Base-by-base conservation (phyloP, 2,888 invertebrate genomes). In the Drosophila sordidula region DNA sequence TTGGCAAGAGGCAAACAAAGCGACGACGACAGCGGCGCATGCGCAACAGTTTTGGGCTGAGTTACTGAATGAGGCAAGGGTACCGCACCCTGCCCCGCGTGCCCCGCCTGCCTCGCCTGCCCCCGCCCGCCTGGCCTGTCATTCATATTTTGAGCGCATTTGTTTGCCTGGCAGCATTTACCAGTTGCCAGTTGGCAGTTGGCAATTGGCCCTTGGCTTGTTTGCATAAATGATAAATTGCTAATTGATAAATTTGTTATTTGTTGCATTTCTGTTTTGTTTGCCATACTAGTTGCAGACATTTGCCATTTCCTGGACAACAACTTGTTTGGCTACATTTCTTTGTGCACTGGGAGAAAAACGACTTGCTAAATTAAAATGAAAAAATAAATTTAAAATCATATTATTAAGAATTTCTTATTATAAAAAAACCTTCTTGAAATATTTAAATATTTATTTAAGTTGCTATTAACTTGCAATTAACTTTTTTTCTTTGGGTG, bases 141-240 rank as follows among this genome's bases (percentile, higher is more conserved):
- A 66, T 49, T 45, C 63, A 51, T 29, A 63, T 52, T 65, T 55
- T 63, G 74, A 70, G 69, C 65, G 56, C 74, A 74, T 73, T 69
- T 73, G 74, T 74, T 59, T 73, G 73, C 41, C 50, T 34, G 39
- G 44, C 73, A 42, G 39, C 39, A 39, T 6, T 39, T 39, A 8
- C 38, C n/a, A 38, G 38, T 39, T 39, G 52, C 36, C 61, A 61
- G 45, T 39, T 18, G 11, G 56, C 58, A 44, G 62, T 50, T 47
- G 58, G 18, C 75, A 55, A 62, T 67, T 51, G 49, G 57, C 64
- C 38, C 41, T 54, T 22, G 42, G 52, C 62, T 77, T 83, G 80
- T 83, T 84, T 81, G 78, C 81, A 64, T 69, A 80, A 70, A 81
- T 81, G 85, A 81, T 71, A 75, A 80, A 81, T 81, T 58, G 70